Evolutionary conservation across 2,113 vertebrate genomes (phyloP), one percentile per base, ranked within the genome.

Genomic region (Thunnus maccoyii): DNA sequence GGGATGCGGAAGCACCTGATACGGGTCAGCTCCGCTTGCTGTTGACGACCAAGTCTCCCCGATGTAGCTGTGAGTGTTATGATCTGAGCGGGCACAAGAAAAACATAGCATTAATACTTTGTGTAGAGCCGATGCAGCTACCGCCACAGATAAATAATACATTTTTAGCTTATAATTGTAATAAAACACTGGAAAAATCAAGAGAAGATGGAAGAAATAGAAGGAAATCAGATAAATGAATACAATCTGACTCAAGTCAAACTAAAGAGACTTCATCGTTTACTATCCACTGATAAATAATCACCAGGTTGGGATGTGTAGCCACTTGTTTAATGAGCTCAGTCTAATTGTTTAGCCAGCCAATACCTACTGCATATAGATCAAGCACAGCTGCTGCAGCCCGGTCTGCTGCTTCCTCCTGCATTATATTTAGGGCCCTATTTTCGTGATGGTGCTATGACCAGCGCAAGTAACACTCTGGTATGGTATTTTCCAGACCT

Each of bases 31-130:
- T 41, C 64, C 69, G 15, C 56, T 52, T 3, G 89, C 90, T 4
- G 82, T 84, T 5, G 79, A 62, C 9, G 89, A 77, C 92, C 92
- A 92, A 47, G 83, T 73, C 55, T 88, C 92, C 55, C 84, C 60
- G 36, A 75, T 79, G 83, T 51, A 89, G 85, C 80, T 82, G 81
- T 76, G 91, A 25, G 85, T 71, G 47, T 57, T 56, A 1, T 18
- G 65, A 84, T 86, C 83, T 92, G 74, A 57, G 63, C 16, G 67
- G 47, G 16, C 41, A 57, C 14, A 60, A 46, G 22, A 65, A 18
- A 55, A 17, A 25, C 22, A 60, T 4, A 56, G 50, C 1, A 47
- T 11, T 7, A 36, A 41, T 3, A 57, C 15, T 47, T 27, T 30
- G 2, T 18, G 16, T 9, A 6, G 9, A 66, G 13, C 4, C 61